Evolutionary conservation across 2,888 invertebrate species (phyloP).

Genomic region (Sesia apiformis): DNA sequence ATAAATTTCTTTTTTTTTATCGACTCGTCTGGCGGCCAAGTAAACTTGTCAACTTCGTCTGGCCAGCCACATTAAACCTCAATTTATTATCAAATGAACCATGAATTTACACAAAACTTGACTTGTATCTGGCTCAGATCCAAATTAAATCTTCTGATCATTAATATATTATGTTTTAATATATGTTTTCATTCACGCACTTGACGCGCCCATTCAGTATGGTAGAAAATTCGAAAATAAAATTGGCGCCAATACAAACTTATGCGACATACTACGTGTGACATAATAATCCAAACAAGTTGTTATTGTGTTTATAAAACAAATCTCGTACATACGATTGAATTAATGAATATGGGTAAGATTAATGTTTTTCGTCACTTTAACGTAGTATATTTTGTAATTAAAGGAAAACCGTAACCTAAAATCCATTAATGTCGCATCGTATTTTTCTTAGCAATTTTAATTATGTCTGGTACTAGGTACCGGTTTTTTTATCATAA

Average conservation of each 20-base stretch:
- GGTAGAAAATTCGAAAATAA: neutral
- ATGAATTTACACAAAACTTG: conserved; percentile 25
- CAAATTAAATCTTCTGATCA: conserved; percentile 27
- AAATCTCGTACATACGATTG: neutral
- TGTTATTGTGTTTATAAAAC: neutral
- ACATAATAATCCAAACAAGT: no score
- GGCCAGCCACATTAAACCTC: conserved; percentile 32
- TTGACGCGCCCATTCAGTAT: neutral
- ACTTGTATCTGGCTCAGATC: conserved; percentile 29
- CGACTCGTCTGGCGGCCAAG: conserved; percentile 30
- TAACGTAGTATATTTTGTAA: no score
- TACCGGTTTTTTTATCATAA: no score
- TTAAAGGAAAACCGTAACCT: no score
- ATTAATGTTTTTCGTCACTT: no score
- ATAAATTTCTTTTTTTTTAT: conserved; percentile 22
- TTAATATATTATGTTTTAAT: conserved; percentile 23
- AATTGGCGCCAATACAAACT: neutral
- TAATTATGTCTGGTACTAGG: no score
- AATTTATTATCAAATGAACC: conserved; percentile 41
- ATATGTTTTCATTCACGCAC: neutral
- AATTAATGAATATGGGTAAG: no score
- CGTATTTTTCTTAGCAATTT: no score
- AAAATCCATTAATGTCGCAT: no score
- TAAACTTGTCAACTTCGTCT: conserved; percentile 54
- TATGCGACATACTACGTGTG: neutral